A percentile compares a stretch with the other conserved stretches of the same genome.
Conservation (phyloP, 2,797 vertebrate genomes). For the Gallirallus australis region DNA sequence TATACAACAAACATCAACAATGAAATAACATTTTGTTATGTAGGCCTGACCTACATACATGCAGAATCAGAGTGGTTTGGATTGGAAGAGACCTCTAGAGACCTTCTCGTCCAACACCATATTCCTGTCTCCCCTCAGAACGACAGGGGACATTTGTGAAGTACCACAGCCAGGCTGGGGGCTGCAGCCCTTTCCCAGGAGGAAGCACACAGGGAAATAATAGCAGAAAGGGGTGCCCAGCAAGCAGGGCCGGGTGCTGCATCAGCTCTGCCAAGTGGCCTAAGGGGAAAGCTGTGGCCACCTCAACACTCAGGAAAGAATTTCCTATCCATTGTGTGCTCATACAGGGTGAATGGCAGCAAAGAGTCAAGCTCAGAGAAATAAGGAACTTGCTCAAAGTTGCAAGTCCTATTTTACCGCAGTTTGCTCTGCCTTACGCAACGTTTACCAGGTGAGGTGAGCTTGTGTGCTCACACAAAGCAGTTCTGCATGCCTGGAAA, state of each 20-base stretch:
- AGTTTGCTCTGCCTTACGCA: not conserved
- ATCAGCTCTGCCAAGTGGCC: not conserved
- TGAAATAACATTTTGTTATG: not conserved
- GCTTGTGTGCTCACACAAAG: not conserved
- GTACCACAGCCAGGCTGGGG: not conserved
- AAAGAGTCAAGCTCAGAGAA: not conserved
- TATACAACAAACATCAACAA: not conserved
- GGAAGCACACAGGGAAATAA: not conserved
- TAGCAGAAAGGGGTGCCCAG: not conserved
- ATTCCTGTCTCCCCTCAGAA: not conserved
- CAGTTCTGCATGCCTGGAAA: not conserved
- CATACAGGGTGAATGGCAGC: not conserved
- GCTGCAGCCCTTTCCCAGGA: rapidly evolving
- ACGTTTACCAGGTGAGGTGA: not conserved
- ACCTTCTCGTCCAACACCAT: not conserved
- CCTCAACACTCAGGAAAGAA: not conserved
- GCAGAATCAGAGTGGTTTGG: too few relatives aligned
- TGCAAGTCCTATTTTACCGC: not conserved
- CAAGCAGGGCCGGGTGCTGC: not conserved
- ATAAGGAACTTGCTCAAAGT: not conserved
- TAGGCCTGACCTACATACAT: not conserved
- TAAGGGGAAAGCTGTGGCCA: not conserved
- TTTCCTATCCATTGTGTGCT: not conserved
- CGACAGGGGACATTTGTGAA: rapidly evolving
- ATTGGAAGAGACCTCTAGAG: not conserved